Evolutionary conservation across 1,140 invertebrate species (phyloP).

Genomic region (Drosophila sproati): DNA sequence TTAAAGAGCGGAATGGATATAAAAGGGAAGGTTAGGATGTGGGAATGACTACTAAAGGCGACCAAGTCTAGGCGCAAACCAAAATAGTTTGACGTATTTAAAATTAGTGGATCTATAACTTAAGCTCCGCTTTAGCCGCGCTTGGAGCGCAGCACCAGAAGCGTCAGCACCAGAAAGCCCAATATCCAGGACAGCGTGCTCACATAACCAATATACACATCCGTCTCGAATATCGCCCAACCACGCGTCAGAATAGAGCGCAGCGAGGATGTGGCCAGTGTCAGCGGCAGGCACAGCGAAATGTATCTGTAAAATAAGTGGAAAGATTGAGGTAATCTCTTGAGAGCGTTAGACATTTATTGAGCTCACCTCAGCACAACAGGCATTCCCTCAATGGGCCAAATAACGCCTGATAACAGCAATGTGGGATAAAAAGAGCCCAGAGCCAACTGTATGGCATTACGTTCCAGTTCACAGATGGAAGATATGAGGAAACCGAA

Average conservation of each 20-base stretch:
- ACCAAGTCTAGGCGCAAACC: constrained; percentile 61
- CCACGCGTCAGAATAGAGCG: constrained; percentile 95
- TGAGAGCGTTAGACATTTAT: background rate
- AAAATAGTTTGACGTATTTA: constrained; percentile 47
- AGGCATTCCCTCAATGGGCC: constrained; percentile 96
- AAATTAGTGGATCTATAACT: constrained; percentile 48
- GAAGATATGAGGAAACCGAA: constrained; percentile 97
- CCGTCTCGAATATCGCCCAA: constrained; percentile 92
- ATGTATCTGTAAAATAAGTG: constrained; percentile 86
- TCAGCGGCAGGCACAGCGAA: constrained; percentile 93
- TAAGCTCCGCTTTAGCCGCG: constrained; percentile 86
- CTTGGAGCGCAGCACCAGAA: constrained; percentile 92
- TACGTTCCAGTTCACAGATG: constrained; percentile 95
- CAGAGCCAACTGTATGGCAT: constrained; percentile 96
- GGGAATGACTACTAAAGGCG: constrained; percentile 50
- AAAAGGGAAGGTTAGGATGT: constrained; percentile 19
- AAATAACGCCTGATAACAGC: constrained; percentile 95
- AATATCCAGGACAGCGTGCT: constrained; percentile 95
- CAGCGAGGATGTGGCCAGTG: constrained; percentile 95
- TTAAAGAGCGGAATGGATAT: constrained; percentile 25
- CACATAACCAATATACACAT: constrained; percentile 95
- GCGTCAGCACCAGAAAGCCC: constrained; percentile 92
- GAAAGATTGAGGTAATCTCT: background rate
- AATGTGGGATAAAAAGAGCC: constrained; percentile 98
- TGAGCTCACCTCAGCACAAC: constrained; percentile 87